phyloP scores from a whole-genome alignment of 2,888 invertebrate species.

The Drosophila monieri region DNA sequence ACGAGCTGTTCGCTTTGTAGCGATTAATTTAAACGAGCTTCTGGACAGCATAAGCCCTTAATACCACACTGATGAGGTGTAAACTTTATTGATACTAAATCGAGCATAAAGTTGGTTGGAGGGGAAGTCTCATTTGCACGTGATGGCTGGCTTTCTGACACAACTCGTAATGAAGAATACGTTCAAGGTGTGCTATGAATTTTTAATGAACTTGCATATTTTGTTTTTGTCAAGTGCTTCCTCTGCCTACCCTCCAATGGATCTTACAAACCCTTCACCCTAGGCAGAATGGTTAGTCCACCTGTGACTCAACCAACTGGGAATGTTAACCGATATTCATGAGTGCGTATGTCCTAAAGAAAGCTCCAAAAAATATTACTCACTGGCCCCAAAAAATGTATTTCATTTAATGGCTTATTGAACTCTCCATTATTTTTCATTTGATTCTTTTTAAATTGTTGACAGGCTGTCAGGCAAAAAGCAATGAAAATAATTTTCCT shows the following conservation, averaged over 20 bases:
- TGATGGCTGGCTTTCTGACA: conserved; percentile 18
- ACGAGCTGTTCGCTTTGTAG: conserved; percentile 26
- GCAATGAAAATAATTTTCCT: not conserved
- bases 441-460: conserved; percentile 52
- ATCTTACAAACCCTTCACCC: conserved; percentile 28
- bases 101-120: conserved; percentile 19
- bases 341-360: conserved; percentile 6
- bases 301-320: conserved; percentile 30
- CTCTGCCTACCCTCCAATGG: not conserved
- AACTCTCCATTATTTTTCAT: conserved; percentile 10
- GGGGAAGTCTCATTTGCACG: conserved; percentile 24
- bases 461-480: conserved; percentile 34
- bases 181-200: conserved; percentile 39
- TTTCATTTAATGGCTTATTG: conserved; percentile 21
- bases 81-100: conserved; percentile 48
- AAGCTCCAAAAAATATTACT: conserved; percentile 27
- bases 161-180: conserved; percentile 46
- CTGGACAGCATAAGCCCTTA: conserved; percentile 8
- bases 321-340: conserved; percentile 10
- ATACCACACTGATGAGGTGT: conserved; percentile 24
- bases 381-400: conserved; percentile 42
- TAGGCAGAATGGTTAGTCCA: conserved; percentile 24
- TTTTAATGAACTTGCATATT: conserved; percentile 16
- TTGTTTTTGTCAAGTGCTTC: conserved; percentile 1
- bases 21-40: conserved; percentile 37